These are phyloP conservation scores for Batillaria attramentaria DNA, from an alignment of 1,140 invertebrate genomes.

Conservation along the genomic window DNA sequence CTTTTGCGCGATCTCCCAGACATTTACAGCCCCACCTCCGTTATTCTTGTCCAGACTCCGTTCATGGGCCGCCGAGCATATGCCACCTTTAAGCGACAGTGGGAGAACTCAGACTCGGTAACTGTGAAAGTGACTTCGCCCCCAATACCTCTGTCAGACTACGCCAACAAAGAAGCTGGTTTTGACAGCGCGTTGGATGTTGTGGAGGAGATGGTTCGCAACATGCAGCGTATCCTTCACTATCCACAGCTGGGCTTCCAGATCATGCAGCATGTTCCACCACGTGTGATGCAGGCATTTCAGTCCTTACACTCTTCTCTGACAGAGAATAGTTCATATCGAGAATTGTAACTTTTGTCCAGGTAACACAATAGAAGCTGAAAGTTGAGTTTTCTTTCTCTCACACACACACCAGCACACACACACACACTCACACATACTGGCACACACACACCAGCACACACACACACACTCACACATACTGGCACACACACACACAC, in stretches of 20 bases:
- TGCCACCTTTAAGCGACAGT: slow-evolving; percentile 65
- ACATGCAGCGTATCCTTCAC: slow-evolving; percentile 51
- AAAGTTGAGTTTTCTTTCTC: too few species aligned
- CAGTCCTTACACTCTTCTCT: slow-evolving; percentile 6
- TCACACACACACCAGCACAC: too few species aligned
- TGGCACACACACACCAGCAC: too few species aligned
- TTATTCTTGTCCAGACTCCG: slow-evolving; percentile 61
- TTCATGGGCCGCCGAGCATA: slow-evolving; percentile 58
- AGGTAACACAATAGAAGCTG: too few species aligned
- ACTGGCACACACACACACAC: too few species aligned
- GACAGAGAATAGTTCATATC: too few species aligned
- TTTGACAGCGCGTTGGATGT: slow-evolving; percentile 45
- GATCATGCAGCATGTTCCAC: slow-evolving; percentile 51
- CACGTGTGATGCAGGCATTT: slow-evolving; percentile 51
- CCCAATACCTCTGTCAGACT: slow-evolving; percentile 49
- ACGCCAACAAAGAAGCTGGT: slow-evolving; percentile 51
- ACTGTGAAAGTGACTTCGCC: slow-evolving; percentile 52
- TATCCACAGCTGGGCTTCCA: slow-evolving; percentile 57
- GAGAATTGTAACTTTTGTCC: too few species aligned
- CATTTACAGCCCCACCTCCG: slow-evolving; percentile 27
- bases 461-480: too few species aligned
- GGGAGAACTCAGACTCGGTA: slow-evolving; percentile 38
- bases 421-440: too few species aligned
- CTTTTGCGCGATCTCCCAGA: slow-evolving; percentile 29
- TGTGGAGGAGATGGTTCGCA: slow-evolving; percentile 50